Percentiles rank a stretch among this genome's conserved stretches.
Conservation (phyloP, 2,113 vertebrate species). For the Cynoglossus semilaevis region DNA sequence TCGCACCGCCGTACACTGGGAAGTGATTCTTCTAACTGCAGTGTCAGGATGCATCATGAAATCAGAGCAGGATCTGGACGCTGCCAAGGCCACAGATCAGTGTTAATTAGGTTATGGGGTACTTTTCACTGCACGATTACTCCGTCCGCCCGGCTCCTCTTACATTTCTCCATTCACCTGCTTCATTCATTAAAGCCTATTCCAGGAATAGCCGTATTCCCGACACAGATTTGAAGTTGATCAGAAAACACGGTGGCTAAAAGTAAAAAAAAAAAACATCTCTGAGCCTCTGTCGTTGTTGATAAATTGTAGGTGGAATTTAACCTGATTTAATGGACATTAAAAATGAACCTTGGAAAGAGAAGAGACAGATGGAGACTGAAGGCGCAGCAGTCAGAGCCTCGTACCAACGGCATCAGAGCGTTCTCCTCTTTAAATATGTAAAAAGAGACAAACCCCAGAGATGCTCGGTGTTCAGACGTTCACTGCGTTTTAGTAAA, state of each 20-base stretch:
- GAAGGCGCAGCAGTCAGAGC: too few relatives aligned
- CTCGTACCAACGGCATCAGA: too few relatives aligned
- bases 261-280: background rate
- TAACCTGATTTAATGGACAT: background rate
- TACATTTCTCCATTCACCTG: conserved; percentile 43
- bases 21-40: conserved; percentile 65
- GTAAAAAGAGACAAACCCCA: too few relatives aligned
- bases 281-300: background rate
- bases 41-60: conserved; percentile 63
- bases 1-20: conserved; percentile 64
- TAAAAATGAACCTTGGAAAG: too few relatives aligned
- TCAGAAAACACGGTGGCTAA: background rate
- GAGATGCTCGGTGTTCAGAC: too few relatives aligned
- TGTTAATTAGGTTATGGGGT: conserved; percentile 72
- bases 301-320: conserved; percentile 13
- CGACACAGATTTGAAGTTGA: background rate
- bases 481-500: too few relatives aligned
- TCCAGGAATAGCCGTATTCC: conserved; percentile 3
- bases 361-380: too few relatives aligned
- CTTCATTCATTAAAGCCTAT: conserved; percentile 30
- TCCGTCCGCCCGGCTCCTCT: conserved; percentile 62
- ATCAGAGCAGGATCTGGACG: conserved; percentile 64
- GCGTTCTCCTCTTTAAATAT: too few relatives aligned
- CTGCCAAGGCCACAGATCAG: conserved; percentile 53
- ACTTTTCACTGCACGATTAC: conserved; percentile 66